Evolutionary conservation across 2,113 vertebrate species (phyloP), one percentile per base, ranked within the genome.

Genomic region (Tetrax tetrax): DNA sequence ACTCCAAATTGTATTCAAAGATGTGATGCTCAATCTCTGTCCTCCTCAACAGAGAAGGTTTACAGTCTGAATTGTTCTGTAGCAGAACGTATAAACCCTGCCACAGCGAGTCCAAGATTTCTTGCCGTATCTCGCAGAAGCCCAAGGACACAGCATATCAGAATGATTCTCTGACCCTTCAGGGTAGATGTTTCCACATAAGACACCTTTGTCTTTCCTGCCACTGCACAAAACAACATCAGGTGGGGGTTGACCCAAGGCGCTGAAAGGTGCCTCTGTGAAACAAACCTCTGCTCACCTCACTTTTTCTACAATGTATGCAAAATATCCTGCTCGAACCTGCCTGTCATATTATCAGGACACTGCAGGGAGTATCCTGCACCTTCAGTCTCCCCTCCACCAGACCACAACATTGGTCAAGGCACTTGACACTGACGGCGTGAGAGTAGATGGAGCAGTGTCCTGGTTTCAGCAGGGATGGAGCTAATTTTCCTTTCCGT

Each of bases 61-160:
- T 51, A 35, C 61, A 57, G 19, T 31, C 63, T 66, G 41, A 75
- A 57, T 24, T 61, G 19, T 61, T 78, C 72, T 45, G 10, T 54
- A 69, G 71, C 38, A 41, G 22, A 63, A 60, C 3, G 0, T 27
- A 19, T 57, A 83, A 71, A 27, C 41, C n/a, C 33, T 43, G 22
- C 8, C 3, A 0, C 41, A 48, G 27, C 0, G 0, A 66, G 51
- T 77, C 45, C 54, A 78, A 50, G 43, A 43, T 69, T 48, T 91
- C 65, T 57, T 48, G 17, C 22, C 4, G 0, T 74, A 31, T 68
- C 54, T 59, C 6, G 0, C 2, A 0, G 9, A 4, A 72, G 14
- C 7, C 7, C 28, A 66, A 56, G 35, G 38, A 8, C 23, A 60
- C 0, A 0, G 29, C 15, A 12, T 54, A 59, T 69, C 53, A 60